These are phyloP conservation scores for Strigamia maritima DNA, from an alignment of 2,888 invertebrate genomes.

Conservation along the genomic window DNA sequence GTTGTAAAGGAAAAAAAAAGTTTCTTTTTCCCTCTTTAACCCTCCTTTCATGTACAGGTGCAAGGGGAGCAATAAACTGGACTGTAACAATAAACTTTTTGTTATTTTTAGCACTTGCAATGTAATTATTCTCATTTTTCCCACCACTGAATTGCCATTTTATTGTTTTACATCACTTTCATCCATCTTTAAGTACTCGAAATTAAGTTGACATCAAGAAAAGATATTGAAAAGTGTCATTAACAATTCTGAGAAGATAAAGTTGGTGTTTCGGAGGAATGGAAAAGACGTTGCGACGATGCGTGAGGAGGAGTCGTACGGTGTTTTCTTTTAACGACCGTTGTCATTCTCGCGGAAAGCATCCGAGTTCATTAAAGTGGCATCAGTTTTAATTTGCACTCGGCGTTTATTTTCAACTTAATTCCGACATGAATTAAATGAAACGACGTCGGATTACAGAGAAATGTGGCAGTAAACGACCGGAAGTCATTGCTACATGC, in stretches of 20 bases:
- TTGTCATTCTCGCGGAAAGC: constrained; percentile 4
- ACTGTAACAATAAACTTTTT: too few relatives aligned
- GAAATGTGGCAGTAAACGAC: not conserved
- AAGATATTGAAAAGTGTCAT: not conserved
- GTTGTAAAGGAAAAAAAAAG: too few relatives aligned
- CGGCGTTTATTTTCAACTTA: constrained; percentile 15
- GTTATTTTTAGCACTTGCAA: too few relatives aligned
- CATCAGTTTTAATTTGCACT: constrained; percentile 23
- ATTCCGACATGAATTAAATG: constrained; percentile 19
- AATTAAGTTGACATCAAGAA: not conserved
- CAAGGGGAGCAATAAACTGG: too few relatives aligned
- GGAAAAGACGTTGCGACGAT: too few relatives aligned
- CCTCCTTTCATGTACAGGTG: too few relatives aligned
- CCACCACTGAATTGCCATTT: too few relatives aligned
- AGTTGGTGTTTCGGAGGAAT: too few relatives aligned
- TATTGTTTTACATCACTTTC: too few relatives aligned
- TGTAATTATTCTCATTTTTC: too few relatives aligned
- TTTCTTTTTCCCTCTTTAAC: too few relatives aligned
- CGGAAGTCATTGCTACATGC: not conserved
- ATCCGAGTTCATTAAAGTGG: not conserved
- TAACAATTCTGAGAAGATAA: not conserved
- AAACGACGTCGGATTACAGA: not conserved
- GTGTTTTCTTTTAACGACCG: not conserved
- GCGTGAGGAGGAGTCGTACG: not conserved
- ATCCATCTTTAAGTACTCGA: not conserved